phyloP scores from a whole-genome alignment of 1,140 invertebrate genomes.

The Augochlora pura region DNA sequence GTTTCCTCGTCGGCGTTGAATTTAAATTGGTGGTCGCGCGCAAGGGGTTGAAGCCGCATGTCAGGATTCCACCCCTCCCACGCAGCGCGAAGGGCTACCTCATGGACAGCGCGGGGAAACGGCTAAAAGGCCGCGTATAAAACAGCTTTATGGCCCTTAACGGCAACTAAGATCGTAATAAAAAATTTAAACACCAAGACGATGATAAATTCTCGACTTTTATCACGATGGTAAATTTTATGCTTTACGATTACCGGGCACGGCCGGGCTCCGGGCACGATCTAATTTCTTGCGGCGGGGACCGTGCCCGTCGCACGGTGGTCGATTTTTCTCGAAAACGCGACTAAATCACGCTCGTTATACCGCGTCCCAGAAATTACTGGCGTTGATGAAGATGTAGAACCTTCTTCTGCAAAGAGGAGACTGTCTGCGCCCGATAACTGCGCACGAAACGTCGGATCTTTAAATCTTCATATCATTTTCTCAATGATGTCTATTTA shows the following conservation, averaged over 20 bases:
- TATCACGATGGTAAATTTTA: slow-evolving; percentile 47
- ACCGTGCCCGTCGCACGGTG: neutral
- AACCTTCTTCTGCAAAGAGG: too few species aligned
- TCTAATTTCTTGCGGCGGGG: slow-evolving; percentile 18
- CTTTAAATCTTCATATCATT: too few species aligned
- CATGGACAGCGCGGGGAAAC: neutral
- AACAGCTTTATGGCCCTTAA: slow-evolving; percentile 45
- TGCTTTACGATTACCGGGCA: slow-evolving; percentile 30
- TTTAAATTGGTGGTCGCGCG: neutral
- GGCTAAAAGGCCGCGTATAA: slow-evolving; percentile 44
- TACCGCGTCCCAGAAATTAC: too few species aligned
- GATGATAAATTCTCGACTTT: slow-evolving; percentile 50
- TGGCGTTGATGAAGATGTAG: too few species aligned
- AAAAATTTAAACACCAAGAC: slow-evolving; percentile 47
- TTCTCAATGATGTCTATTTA: too few species aligned
- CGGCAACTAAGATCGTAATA: slow-evolving; percentile 48
- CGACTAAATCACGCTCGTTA: too few species aligned
- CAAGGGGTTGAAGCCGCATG: slow-evolving; percentile 23
- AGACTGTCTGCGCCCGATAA: too few species aligned
- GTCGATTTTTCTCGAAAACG: too few species aligned
- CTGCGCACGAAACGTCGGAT: too few species aligned
- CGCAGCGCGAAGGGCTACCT: neutral
- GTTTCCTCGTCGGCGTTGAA: neutral
- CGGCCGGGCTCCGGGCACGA: neutral
- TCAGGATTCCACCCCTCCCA: slow-evolving; percentile 17